phyloP scores from a whole-genome alignment of 2,113 vertebrate genomes.

The Progne subis region DNA sequence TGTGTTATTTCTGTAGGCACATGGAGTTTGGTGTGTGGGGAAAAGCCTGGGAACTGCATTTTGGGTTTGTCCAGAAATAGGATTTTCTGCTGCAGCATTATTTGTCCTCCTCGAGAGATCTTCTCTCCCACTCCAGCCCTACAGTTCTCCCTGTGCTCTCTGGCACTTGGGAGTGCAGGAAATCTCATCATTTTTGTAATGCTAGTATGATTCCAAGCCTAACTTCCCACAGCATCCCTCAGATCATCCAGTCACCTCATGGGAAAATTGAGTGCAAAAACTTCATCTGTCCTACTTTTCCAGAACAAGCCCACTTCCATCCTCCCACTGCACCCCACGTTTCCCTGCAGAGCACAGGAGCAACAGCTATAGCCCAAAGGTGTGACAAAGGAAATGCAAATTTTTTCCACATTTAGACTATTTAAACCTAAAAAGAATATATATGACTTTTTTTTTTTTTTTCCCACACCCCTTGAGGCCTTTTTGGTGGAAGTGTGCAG shows the following conservation, averaged over 20 bases:
- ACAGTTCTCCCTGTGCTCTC: background rate
- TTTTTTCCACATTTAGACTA: background rate
- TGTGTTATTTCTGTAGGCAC: background rate
- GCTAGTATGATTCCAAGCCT: background rate
- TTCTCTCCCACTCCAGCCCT: background rate
- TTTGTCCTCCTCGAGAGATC: background rate
- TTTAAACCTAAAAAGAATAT: background rate
- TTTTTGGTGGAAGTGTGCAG: background rate
- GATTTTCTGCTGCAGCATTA: background rate
- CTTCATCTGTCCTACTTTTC: constrained; percentile 17
- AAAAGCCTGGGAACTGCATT: background rate
- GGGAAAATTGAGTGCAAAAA: background rate
- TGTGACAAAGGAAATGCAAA: background rate
- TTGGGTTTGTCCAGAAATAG: background rate
- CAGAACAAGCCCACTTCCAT: background rate
- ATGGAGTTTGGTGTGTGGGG: background rate
- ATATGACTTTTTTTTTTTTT: background rate
- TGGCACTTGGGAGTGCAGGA: background rate
- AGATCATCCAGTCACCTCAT: background rate
- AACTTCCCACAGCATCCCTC: background rate
- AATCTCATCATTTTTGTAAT: background rate
- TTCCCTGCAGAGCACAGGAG: background rate
- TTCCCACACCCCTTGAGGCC: background rate
- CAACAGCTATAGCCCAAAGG: constrained; percentile 12
- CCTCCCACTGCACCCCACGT: constrained; percentile 19